Percentiles rank a stretch among this genome's conserved stretches.
Evolutionary conservation across 2,888 invertebrate species (phyloP).

Genomic region (Aporophyla nigra): DNA sequence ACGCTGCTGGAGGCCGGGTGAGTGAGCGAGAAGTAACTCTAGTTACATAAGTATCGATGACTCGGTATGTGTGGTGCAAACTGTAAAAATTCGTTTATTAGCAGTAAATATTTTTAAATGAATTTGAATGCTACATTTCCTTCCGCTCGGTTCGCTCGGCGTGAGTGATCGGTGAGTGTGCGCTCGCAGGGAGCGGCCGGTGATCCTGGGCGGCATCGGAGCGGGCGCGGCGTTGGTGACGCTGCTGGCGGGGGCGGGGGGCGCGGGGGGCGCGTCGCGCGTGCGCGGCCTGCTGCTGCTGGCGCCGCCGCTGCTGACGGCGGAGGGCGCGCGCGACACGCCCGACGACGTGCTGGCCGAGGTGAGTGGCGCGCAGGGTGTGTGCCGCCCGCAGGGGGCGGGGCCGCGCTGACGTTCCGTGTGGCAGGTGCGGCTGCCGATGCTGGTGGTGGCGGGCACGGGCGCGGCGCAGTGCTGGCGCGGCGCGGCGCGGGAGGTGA

Average conservation of each 20-base stretch:
- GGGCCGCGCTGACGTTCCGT: background rate
- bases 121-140: too few species aligned
- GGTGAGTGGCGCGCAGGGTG: background rate
- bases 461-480: constrained; percentile 77
- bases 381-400: background rate
- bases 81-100: too few species aligned
- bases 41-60: too few species aligned
- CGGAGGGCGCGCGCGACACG: constrained; percentile 92
- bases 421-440: constrained; percentile 60
- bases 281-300: constrained; percentile 92
- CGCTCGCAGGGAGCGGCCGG: constrained; percentile 41
- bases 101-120: too few species aligned
- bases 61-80: too few species aligned
- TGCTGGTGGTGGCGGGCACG: constrained; percentile 91
- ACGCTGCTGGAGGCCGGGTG: constrained; percentile 78
- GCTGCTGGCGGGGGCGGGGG: constrained; percentile 31
- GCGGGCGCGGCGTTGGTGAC: constrained; percentile 44
- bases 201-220: constrained; percentile 40
- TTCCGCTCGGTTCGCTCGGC: too few species aligned
- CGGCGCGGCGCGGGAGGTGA: constrained; percentile 90
- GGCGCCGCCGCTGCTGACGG: constrained; percentile 93
- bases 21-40: constrained; percentile 48
- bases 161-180: background rate
- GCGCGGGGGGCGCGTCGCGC: constrained; percentile 47
- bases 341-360: constrained; percentile 91